phyloP scores from a whole-genome alignment of 2,797 vertebrate species.

The Poeciliopsis turneri region DNA sequence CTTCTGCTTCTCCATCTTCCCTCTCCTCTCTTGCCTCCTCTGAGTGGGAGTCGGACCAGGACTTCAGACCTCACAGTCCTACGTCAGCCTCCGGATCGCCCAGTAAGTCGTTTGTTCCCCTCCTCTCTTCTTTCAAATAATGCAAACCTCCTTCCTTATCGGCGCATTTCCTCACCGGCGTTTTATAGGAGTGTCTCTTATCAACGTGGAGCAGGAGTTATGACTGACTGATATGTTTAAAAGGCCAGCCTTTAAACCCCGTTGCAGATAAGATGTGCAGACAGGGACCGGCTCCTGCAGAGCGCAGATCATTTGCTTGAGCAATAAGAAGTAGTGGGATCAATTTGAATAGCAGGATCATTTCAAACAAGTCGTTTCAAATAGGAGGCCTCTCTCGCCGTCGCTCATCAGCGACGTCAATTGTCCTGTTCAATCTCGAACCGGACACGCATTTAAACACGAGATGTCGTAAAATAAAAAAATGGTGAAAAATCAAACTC shows the following conservation, averaged over 20 bases:
- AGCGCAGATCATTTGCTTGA: conserved; percentile 63
- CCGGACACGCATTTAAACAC: not conserved
- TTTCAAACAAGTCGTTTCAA: conserved; percentile 49
- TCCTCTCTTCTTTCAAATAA: conserved; percentile 64
- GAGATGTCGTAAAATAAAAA: not conserved
- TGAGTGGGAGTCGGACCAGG: conserved; percentile 75
- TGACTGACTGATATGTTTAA: conserved; percentile 54
- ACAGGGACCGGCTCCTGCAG: conserved; percentile 31
- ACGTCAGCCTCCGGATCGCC: conserved; percentile 47
- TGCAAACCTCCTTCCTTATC: conserved; percentile 67
- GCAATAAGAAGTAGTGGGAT: conserved; percentile 58
- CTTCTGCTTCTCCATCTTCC: conserved; percentile 65
- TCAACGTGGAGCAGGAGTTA: conserved; percentile 65
- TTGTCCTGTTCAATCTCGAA: not conserved
- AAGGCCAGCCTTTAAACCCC: conserved; percentile 39
- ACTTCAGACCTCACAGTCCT: conserved; percentile 46
- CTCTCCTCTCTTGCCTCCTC: conserved; percentile 82
- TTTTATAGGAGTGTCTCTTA: conserved; percentile 74
- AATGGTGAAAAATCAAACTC: not conserved
- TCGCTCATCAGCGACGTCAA: not conserved
- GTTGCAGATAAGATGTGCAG: conserved; percentile 46
- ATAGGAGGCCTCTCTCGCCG: conserved; percentile 7
- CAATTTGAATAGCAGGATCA: conserved; percentile 60
- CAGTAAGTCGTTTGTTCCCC: conserved; percentile 55
- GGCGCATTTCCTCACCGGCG: conserved; percentile 30